A percentile compares a stretch with the other conserved stretches of the same genome.
phyloP scores from a whole-genome alignment of 2,888 invertebrate genomes.

The Pachydiplax longipennis region DNA sequence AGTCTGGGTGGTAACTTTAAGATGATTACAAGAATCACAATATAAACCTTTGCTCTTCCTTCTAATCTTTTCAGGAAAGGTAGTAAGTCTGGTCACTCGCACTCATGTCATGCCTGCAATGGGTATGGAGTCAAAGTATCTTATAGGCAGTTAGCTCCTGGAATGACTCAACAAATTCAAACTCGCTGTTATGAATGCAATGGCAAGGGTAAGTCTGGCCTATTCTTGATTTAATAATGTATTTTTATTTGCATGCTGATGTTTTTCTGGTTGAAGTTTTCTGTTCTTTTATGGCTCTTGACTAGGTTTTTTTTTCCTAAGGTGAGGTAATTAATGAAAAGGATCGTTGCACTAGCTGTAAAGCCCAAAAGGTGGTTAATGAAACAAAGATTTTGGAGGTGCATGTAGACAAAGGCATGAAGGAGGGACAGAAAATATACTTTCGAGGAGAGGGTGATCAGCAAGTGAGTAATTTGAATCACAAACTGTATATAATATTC shows the following conservation, averaged over 20 bases:
- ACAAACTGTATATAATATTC: too few species aligned
- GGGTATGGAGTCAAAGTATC: slow-evolving; percentile 80
- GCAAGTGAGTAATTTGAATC: slow-evolving; percentile 58
- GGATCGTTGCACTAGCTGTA: slow-evolving; percentile 82
- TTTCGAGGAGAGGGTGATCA: slow-evolving; percentile 92
- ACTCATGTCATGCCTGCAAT: slow-evolving; percentile 75
- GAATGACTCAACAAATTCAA: slow-evolving; percentile 71
- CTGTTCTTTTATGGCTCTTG: background rate
- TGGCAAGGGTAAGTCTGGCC: slow-evolving; percentile 59
- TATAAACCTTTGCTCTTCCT: background rate
- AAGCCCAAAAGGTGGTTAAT: slow-evolving; percentile 82
- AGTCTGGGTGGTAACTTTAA: background rate
- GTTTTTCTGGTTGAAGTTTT: background rate
- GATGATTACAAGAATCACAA: background rate
- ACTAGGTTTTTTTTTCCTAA: slow-evolving; percentile 50
- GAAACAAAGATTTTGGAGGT: slow-evolving; percentile 87
- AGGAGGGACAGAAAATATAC: slow-evolving; percentile 82
- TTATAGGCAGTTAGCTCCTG: slow-evolving; percentile 72
- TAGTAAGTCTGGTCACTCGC: slow-evolving; percentile 72
- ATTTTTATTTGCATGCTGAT: slow-evolving; percentile 57
- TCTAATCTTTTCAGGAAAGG: slow-evolving; percentile 62
- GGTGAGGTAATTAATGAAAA: slow-evolving; percentile 81
- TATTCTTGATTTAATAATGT: background rate
- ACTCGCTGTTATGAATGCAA: slow-evolving; percentile 58
- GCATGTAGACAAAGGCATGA: slow-evolving; percentile 89